Percentiles rank a stretch among this genome's conserved stretches.
phyloP scores from a whole-genome alignment of 2,113 vertebrate species.

The Ameiurus melas region DNA sequence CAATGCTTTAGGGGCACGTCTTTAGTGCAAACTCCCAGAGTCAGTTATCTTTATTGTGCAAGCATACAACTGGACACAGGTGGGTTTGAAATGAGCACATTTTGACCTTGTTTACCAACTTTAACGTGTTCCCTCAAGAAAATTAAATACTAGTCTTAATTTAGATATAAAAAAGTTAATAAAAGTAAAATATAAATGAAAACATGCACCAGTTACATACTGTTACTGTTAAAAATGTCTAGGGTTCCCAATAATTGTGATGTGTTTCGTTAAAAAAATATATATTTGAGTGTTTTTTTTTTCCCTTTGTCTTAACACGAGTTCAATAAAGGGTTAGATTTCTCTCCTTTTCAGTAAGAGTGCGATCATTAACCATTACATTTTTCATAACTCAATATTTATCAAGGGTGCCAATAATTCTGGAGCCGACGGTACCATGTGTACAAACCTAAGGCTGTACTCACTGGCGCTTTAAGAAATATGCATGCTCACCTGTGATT shows the following conservation, averaged over 20 bases:
- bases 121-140: not conserved
- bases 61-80: not conserved
- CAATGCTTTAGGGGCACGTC: not conserved
- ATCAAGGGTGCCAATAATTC: not conserved
- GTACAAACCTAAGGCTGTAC: not conserved
- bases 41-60: not conserved
- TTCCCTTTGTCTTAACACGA: not conserved
- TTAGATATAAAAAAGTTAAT: not conserved
- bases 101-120: not conserved
- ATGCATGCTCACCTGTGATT: constrained; percentile 81
- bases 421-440: not conserved
- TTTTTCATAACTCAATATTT: not conserved
- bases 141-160: not conserved
- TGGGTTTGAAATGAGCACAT: not conserved
- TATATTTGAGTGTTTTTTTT: not conserved
- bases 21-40: not conserved
- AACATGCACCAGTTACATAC: not conserved
- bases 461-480: not conserved
- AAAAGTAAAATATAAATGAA: not conserved
- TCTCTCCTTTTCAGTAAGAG: not conserved
- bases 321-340: not conserved
- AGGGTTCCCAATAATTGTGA: not conserved
- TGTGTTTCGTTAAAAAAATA: no score
- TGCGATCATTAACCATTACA: not conserved
- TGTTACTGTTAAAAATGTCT: not conserved